A percentile compares a stretch with the other conserved stretches of the same genome.
phyloP scores from a whole-genome alignment of 2,113 vertebrate genomes.

The Pteronura brasiliensis region DNA sequence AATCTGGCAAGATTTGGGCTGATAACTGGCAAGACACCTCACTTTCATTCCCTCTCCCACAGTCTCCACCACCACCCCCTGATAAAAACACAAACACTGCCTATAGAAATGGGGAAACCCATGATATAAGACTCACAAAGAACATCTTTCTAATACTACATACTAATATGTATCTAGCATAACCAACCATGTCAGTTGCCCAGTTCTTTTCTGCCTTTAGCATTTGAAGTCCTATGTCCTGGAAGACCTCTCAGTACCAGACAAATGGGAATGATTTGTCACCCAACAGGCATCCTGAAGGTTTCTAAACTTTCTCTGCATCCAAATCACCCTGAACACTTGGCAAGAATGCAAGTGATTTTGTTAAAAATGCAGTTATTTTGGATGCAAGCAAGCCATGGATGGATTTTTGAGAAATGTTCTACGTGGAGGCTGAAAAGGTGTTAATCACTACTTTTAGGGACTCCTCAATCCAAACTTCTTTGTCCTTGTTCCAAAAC shows the following conservation, averaged over 20 bases:
- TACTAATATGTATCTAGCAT: background rate
- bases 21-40: background rate
- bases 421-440: background rate
- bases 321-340: background rate
- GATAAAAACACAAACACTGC: background rate
- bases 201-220: background rate
- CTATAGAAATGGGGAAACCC: background rate
- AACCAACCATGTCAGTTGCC: background rate
- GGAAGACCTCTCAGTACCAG: background rate
- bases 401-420: background rate
- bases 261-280: background rate
- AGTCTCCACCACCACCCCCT: background rate
- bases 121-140: background rate
- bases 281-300: background rate
- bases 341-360: background rate
- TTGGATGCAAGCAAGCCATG: background rate
- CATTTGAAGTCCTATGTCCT: background rate
- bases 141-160: background rate
- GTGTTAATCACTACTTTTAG: slow-evolving; percentile 12
- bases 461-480: background rate
- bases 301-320: background rate
- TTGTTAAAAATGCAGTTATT: slow-evolving; percentile 8
- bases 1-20: background rate
- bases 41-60: background rate
- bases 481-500: slow-evolving; percentile 29